Base-by-base conservation (phyloP, 2,888 invertebrate species). In the Exocentrus adspersus region DNA sequence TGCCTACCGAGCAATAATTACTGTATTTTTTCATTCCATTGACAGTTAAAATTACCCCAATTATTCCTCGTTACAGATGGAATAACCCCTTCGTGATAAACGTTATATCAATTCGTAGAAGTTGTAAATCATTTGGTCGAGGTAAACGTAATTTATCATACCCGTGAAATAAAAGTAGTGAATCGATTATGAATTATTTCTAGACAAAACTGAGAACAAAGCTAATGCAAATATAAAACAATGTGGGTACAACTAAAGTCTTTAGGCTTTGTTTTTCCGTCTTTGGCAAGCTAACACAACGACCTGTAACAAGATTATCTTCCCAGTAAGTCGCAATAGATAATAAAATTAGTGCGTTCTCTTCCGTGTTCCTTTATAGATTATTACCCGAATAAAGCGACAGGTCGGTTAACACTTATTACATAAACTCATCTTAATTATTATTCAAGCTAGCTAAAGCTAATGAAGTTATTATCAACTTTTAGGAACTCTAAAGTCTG, bases 1-100 rank as follows among this genome's bases (percentile, higher is more conserved):
- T 28, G 46, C 46, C 20, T 57, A 43, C 20, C 3, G 17, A 12
- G 14, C 12, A 19, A 45, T 57, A 57, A 57, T 57, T 57, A 32
- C 46, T 9, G 46, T 57, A 57, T 46, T 57, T 57, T 57, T 57
- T 57, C 46, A 30, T 20, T 12, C 46, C 46, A 57, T 17, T 57
- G 57, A 32, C 56, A 19, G n/a, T 32, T 14, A 7, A 30, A 57
- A 46, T 57, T 57, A 57, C 46, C 45, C 14, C 30, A 20, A 57
- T 57, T 54, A 46, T 5, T 12, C 32, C 10, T 28, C 2, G 9
- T 14, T n/a, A 17, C 12, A 32, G 28, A 57, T 32, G 32, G 24
- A 57, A 57, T 46, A 57, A 45, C 30, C 19, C 28, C 46, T 57
- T 57, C 20, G 9, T 28, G 17, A 32, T 57, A 32, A 14, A 17